phyloP scores from a whole-genome alignment of 2,797 vertebrate species.

The Macropus fuliginosus region DNA sequence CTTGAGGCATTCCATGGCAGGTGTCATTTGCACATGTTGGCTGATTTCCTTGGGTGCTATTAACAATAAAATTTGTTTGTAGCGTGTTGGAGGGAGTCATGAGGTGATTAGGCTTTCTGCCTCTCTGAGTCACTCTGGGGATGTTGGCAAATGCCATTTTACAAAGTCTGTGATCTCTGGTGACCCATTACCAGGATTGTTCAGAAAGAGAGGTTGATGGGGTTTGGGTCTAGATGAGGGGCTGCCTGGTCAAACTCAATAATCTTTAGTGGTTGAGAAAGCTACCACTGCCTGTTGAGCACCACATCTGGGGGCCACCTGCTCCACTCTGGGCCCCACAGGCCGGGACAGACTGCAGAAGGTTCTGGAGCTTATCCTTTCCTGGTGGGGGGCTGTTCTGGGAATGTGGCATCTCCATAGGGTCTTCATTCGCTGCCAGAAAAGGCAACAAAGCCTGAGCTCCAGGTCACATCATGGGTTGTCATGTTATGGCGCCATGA shows the following conservation, averaged over 20 bases:
- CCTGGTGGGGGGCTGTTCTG: neutral
- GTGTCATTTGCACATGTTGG: neutral
- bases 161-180: neutral
- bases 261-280: neutral
- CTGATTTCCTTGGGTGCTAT: neutral
- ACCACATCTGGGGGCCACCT: neutral
- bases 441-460: neutral
- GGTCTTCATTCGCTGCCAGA: no score
- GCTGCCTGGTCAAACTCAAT: neutral
- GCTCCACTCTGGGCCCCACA: neutral
- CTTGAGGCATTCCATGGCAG: neutral
- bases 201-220: neutral
- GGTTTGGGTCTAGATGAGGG: neutral
- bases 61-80: neutral
- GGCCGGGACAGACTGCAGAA: neutral
- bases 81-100: neutral
- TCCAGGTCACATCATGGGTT: neutral
- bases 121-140: neutral
- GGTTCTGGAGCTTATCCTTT: no score
- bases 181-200: neutral
- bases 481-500: neutral
- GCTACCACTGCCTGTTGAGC: neutral
- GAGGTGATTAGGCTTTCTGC: neutral
- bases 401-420: neutral
- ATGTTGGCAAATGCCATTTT: neutral